Evolutionary conservation across 2,888 invertebrate species (phyloP), one percentile per base, ranked within the genome.

Genomic region (Helicoverpa assulta): DNA sequence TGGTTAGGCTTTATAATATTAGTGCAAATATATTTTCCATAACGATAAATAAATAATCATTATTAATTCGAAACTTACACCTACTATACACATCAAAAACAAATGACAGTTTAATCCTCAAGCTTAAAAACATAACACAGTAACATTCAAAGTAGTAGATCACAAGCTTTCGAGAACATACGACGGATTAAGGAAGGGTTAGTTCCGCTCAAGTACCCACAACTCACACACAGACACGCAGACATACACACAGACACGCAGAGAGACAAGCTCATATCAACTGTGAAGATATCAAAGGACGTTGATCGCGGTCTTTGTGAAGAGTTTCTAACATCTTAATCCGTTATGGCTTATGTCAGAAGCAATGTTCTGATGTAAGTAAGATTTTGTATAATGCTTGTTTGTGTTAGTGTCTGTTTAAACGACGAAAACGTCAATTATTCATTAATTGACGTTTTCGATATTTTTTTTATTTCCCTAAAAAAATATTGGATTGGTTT

Each of bases 261-360:
- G 40, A 40, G 51, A 70, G 80, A 65, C 67, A 62, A 64, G 70
- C 54, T 64, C 67, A 66, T 51, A 77, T 69, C 74, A 60, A 66
- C 43, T 66, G 55, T 55, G 67, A 62, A 63, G 66, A 71, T 71
- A 79, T 78, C 78, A 80, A 78, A 80, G 78, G 78, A 63, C 53
- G 37, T 52, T 59, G 74, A 63, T 67, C 57, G 43, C 61, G 67
- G 61, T 63, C 65, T 75, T 51, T 75, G 66, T 59, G 70, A 55
- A 71, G 69, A 66, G 75, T 69, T 77, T 62, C 57, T 59, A 75
- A 65, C 78, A 63, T 80, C 80, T 80, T 75, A 75, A 70, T 67
- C 56, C 67, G 58, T 73, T 66, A 67, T 21, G 14, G 52, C 29
- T 52, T 51, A 47, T 62, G 76, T 69, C 73, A 76, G 77, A 26